Evolutionary conservation across 1,140 invertebrate species (phyloP), one percentile per base, ranked within the genome.

Genomic region (Drosophila kanapiae): DNA sequence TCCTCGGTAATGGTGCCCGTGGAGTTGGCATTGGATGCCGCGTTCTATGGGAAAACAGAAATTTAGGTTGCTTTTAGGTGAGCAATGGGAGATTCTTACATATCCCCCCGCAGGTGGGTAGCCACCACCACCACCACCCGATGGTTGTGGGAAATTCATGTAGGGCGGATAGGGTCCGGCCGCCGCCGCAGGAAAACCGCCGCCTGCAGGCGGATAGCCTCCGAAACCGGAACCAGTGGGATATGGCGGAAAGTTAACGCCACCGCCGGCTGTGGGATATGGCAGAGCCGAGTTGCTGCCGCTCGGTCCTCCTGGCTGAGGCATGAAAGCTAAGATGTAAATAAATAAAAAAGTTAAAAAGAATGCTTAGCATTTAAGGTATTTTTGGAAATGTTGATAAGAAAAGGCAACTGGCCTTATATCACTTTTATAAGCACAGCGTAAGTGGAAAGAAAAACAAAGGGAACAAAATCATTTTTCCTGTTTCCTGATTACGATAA

Each of bases 1-100:
- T 99, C 98, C 90, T 99, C 97, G 45, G 98, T 97, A 47, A 99
- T 98, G 14, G 97, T 98, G 14, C 96, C 97, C 14, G 91, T 92
- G 27, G 91, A 90, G n/a, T 74, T 87, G 3, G 78, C 43, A 68
- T 58, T 80, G 4, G 65, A 53, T 27, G 72, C 61, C 4, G 91
- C 61, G 40, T 91, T 92, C 91, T 92, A 51, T 16, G 1, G 16
- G 3, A 45, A 6, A 0, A 40, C 13, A 42, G 18, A 33, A 16
- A 16, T 8, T n/a, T 42, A 42, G 6, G 43, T 11, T 1, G 10
- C 6, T 47, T 18, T 10, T 11, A 8, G 13, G 3, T 14, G 11
- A 11, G 23, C 3, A 27, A 38, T 10, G 0, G 27, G 9, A 14
- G 11, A 43, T 23, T n/a, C 80, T 85, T 77, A 92, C 91, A 78